Percentiles rank a stretch among this genome's conserved stretches.
Evolutionary conservation across 1,140 invertebrate genomes (phyloP).

Genomic region (Drosophila kikkawai): DNA sequence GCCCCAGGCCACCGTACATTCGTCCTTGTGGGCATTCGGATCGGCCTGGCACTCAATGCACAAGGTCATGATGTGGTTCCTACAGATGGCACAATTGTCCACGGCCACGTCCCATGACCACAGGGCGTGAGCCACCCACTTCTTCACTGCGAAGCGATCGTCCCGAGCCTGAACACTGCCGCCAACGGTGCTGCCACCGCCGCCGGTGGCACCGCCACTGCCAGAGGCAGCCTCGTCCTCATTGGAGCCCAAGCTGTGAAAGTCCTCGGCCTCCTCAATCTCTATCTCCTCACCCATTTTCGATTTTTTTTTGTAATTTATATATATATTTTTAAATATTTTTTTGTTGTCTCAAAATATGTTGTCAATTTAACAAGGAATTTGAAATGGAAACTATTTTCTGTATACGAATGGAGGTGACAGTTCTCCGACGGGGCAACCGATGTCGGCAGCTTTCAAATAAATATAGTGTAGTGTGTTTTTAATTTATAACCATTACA

Average conservation of each 20-base stretch:
- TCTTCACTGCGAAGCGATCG: slow-evolving; percentile 95
- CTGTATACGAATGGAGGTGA: neutral
- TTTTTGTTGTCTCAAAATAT: neutral
- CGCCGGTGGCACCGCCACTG: slow-evolving; percentile 82
- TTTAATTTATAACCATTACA: neutral
- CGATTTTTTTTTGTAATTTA: slow-evolving; percentile 8
- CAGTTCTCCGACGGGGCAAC: neutral
- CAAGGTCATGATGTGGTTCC: slow-evolving; percentile 99
- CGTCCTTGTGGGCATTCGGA: slow-evolving; percentile 98
- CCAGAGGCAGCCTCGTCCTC: slow-evolving; percentile 88
- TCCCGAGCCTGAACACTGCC: slow-evolving; percentile 86
- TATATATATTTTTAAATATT: neutral
- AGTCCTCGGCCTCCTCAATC: slow-evolving; percentile 71
- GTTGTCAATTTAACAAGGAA: neutral
- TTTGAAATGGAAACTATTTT: slow-evolving; percentile 1
- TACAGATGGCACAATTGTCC: slow-evolving; percentile 99
- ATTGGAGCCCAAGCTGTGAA: slow-evolving; percentile 63
- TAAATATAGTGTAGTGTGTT: too few species aligned
- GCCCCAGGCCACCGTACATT: slow-evolving; percentile 99
- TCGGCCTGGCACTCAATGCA: slow-evolving; percentile 99
- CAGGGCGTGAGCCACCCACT: slow-evolving; percentile 98
- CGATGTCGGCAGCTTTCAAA: neutral
- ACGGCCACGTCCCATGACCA: slow-evolving; percentile 99
- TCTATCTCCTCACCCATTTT: slow-evolving; percentile 88
- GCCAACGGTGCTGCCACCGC: slow-evolving; percentile 18